Percentiles rank a stretch among this genome's conserved stretches.
Evolutionary conservation across 1,140 invertebrate genomes (phyloP).

Genomic region (Drosophila nigromelanica): DNA sequence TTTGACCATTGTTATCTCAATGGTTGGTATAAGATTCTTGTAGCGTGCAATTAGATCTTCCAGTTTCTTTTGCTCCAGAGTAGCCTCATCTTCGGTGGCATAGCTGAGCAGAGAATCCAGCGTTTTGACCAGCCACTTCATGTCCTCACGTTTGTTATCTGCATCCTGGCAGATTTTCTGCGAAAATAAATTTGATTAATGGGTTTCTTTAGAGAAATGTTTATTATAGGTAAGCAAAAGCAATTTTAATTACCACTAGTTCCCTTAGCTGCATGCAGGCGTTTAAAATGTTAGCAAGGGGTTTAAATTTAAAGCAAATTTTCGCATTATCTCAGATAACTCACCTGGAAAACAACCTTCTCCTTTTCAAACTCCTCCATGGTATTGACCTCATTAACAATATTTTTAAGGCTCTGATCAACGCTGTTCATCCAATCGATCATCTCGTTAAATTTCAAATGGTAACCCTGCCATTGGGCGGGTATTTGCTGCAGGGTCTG

Average conservation of each 20-base stretch:
- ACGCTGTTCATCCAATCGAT: conserved; percentile 96
- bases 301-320: conserved; percentile 13
- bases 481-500: conserved; percentile 93
- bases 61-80: conserved; percentile 91
- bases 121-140: conserved; percentile 97
- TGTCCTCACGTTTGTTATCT: conserved; percentile 94
- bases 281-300: conserved; percentile 42
- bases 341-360: conserved; percentile 95
- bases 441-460: conserved; percentile 92
- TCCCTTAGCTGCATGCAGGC: conserved; percentile 85
- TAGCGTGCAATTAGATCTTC: conserved; percentile 93
- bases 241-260: conserved; percentile 85
- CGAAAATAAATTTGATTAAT: conserved; percentile 53
- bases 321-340: conserved; percentile 20
- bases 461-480: conserved; percentile 94
- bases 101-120: conserved; percentile 93
- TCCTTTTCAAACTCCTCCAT: conserved; percentile 95
- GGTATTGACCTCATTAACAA: conserved; percentile 92
- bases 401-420: conserved; percentile 91
- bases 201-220: neutral
- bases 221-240: conserved; percentile 35
- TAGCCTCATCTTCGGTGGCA: conserved; percentile 90
- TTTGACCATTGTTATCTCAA: conserved; percentile 96
- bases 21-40: conserved; percentile 95
- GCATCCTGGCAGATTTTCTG: conserved; percentile 95